These are phyloP conservation scores for Salvelinus fontinalis DNA, from an alignment of 2,113 vertebrate genomes.

Conservation along the genomic window DNA sequence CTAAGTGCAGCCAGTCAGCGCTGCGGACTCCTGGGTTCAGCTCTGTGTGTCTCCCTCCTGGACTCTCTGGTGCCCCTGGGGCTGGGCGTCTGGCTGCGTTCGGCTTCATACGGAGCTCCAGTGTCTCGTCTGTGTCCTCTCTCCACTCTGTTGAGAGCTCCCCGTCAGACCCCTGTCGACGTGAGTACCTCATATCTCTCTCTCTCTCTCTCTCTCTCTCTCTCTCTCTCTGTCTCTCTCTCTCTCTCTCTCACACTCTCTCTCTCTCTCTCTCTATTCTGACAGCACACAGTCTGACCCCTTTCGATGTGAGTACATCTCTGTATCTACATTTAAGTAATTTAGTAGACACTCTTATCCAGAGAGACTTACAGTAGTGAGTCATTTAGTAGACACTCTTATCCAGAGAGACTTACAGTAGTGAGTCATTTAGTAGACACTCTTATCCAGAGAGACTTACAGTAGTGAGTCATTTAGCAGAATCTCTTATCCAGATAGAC, in stretches of 20 bases:
- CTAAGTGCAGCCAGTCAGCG: conserved; percentile 84
- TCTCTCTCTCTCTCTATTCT: not conserved
- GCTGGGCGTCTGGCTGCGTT: conserved; percentile 85
- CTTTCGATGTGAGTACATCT: no score
- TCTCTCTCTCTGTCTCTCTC: not conserved
- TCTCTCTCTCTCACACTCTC: not conserved
- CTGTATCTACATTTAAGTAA: no score
- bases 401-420: no score
- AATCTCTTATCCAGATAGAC: no score
- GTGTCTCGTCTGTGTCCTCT: conserved; percentile 88
- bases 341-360: no score
- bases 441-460: no score
- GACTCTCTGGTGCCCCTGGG: no score
- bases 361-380: no score
- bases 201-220: not conserved
- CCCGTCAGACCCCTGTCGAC: conserved; percentile 81
- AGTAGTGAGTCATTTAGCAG: no score
- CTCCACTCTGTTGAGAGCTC: conserved; percentile 83
- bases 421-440: no score
- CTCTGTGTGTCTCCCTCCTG: conserved; percentile 82
- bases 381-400: no score
- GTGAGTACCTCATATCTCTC: conserved; percentile 75
- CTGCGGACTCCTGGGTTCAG: conserved; percentile 90
- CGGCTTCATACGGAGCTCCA: conserved; percentile 92
- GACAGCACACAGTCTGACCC: no score